phyloP scores from a whole-genome alignment of 2,113 vertebrate species.

The Bettongia penicillata region DNA sequence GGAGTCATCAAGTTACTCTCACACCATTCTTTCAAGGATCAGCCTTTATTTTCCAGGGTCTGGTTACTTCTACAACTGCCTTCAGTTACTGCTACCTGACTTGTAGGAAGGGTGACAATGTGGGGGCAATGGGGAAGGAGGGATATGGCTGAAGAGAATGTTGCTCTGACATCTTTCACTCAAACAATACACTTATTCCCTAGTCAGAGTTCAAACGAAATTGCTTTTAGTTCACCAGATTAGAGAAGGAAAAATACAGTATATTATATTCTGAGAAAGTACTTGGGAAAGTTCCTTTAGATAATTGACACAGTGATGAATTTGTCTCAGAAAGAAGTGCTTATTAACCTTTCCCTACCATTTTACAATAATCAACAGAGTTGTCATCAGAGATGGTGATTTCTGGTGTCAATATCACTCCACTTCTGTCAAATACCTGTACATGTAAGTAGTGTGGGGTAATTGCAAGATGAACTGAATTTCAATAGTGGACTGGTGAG shows the following conservation, averaged over 20 bases:
- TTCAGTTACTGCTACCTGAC: background rate
- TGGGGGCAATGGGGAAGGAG: background rate
- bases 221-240: background rate
- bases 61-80: background rate
- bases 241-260: background rate
- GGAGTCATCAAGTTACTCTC: background rate
- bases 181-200: background rate
- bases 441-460: background rate
- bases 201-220: background rate
- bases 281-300: background rate
- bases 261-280: background rate
- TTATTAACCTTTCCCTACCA: background rate
- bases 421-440: background rate
- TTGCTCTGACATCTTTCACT: background rate
- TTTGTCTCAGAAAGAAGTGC: background rate
- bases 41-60: background rate
- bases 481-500: background rate
- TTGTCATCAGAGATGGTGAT: background rate
- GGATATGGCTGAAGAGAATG: background rate
- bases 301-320: background rate
- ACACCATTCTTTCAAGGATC: background rate
- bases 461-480: background rate
- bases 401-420: background rate
- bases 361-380: background rate
- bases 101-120: background rate